Conservation (phyloP, 2,888 invertebrate species). For the Lathronympha strigana region DNA sequence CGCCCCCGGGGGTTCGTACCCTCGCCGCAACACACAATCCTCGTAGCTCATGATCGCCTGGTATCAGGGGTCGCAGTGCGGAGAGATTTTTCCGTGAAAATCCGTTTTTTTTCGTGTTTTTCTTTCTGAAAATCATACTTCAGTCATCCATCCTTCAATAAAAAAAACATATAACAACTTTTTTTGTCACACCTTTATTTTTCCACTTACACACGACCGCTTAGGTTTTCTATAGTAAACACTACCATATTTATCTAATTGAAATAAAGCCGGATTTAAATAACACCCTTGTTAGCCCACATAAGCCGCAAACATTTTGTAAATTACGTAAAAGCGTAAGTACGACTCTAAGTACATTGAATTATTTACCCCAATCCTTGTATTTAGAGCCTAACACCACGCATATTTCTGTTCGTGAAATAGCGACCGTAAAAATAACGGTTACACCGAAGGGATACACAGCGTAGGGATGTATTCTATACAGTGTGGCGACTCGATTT, state of each 20-base stretch:
- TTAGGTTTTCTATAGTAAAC: not conserved
- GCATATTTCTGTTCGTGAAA: not conserved
- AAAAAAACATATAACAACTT: not conserved
- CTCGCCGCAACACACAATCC: slow-evolving; percentile 12
- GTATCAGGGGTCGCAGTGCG: slow-evolving; percentile 41
- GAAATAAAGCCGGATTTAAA: not conserved
- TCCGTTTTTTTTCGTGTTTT: slow-evolving; percentile 19
- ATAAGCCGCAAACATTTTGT: slow-evolving; percentile 4
- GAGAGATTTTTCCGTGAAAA: slow-evolving; percentile 45
- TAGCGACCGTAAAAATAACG: not conserved
- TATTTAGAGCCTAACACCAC: not conserved
- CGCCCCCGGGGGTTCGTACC: slow-evolving; percentile 12
- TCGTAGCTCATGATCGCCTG: slow-evolving; percentile 36
- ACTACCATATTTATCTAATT: not conserved
- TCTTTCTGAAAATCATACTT: not conserved
- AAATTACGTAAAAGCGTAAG: not conserved
- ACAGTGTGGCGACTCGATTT: no score
- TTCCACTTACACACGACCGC: no score
- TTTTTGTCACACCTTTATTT: no score
- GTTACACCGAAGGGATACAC: no score
- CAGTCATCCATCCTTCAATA: not conserved
- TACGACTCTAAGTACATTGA: not conserved
- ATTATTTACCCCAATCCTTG: not conserved
- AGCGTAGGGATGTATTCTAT: no score
- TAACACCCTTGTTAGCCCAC: not conserved